These are phyloP conservation scores for Automeris io DNA, from an alignment of 2,888 invertebrate species.

Conservation along the genomic window DNA sequence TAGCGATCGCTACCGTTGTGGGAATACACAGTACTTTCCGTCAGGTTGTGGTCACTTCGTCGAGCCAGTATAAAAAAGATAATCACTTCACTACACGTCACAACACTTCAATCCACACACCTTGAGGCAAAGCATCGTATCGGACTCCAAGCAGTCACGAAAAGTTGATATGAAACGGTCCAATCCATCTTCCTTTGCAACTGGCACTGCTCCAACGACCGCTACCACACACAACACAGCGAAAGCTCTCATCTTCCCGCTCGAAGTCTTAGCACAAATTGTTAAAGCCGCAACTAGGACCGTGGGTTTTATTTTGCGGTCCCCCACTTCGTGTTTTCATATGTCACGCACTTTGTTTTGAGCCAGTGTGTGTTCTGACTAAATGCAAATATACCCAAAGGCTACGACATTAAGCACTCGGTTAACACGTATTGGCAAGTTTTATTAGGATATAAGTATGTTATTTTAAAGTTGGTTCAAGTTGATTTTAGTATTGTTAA, in stretches of 20 bases:
- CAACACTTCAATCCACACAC: constrained; percentile 75
- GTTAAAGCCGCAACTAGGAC: constrained; percentile 50
- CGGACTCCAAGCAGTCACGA: constrained; percentile 82
- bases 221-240: constrained; percentile 51
- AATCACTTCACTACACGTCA: constrained; percentile 28
- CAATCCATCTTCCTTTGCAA: constrained; percentile 57
- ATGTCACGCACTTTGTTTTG: constrained; percentile 49
- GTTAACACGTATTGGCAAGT: constrained; percentile 48
- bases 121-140: constrained; percentile 84
- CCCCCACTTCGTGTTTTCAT: constrained; percentile 56
- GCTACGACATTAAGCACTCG: constrained; percentile 30
- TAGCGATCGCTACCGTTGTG: no score
- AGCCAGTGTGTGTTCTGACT: constrained; percentile 37
- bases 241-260: constrained; percentile 56
- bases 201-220: constrained; percentile 51
- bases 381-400: constrained; percentile 38
- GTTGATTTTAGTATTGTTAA: not conserved
- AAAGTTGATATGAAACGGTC: constrained; percentile 65
- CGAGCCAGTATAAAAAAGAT: no score
- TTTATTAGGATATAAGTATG: constrained; percentile 20
- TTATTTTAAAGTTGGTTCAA: constrained; percentile 7
- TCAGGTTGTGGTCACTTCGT: no score
- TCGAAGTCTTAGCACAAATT: constrained; percentile 54
- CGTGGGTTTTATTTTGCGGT: constrained; percentile 64
- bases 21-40: no score